These are phyloP conservation scores for Nephila pilipes DNA, from an alignment of 1,140 invertebrate species.

Conservation along the genomic window DNA sequence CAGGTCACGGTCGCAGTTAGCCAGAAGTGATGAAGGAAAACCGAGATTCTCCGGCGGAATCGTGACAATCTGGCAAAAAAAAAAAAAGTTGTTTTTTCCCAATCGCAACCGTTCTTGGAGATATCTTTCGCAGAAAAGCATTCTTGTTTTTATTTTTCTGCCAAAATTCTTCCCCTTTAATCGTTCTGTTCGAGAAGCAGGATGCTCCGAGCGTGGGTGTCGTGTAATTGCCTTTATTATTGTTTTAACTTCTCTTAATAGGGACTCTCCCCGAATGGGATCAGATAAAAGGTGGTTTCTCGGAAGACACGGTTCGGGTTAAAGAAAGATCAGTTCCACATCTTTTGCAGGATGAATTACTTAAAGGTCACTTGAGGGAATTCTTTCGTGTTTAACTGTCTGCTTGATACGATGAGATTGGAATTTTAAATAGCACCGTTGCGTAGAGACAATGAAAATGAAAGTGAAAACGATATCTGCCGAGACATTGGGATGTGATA, in stretches of 20 bases:
- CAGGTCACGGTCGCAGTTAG: slow-evolving; percentile 24
- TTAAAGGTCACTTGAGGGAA: background rate
- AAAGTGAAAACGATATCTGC: background rate
- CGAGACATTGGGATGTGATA: background rate
- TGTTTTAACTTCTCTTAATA: slow-evolving; percentile 30
- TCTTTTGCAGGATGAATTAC: background rate
- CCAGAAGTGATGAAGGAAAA: background rate
- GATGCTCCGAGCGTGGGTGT: background rate
- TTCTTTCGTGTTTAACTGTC: background rate
- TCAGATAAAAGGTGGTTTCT: background rate
- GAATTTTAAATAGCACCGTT: background rate
- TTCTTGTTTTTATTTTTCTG: background rate
- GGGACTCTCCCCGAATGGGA: background rate
- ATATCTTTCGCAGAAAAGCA: background rate
- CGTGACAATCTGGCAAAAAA: background rate
- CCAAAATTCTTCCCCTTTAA: background rate
- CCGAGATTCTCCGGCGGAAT: background rate
- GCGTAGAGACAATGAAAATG: background rate
- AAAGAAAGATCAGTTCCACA: background rate
- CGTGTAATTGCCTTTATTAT: slow-evolving; percentile 31
- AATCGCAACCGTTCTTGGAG: background rate
- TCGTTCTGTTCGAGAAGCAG: background rate
- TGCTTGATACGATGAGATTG: background rate
- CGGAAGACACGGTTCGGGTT: background rate
- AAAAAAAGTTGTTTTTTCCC: background rate